Base-by-base conservation (phyloP, 2,797 vertebrate species). In the Coccyzus lansbergi region DNA sequence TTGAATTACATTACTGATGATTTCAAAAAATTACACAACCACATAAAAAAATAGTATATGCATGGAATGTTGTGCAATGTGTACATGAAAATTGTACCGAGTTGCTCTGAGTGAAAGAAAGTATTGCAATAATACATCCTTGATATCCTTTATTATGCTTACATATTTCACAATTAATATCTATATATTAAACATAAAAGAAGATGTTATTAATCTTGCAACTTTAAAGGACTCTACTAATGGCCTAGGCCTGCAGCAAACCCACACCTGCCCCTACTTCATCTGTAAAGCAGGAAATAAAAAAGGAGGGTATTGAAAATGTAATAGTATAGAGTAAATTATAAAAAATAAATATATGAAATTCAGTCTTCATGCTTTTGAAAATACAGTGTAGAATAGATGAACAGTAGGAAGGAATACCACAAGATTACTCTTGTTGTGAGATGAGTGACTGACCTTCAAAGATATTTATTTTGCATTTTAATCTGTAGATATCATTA, bases 1-100 rank as follows among this genome's bases (percentile, higher is more conserved):
- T 96, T 93, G 92, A 74, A 40, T 90, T 90, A 29, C 21, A 6
- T 86, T 93, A 90, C 96, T 92, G 92, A 88, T 17, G 24, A 48
- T 48, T 85, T 56, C 15, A 58, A 84, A 84, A 92, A 46, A 33
- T 5, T 63, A 60, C 34, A 44, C 6, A 25, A 24, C 3, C 3
- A 1, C 15, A 53, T 38, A 15, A 40, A 68, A 59, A 22, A 59
- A 22, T 9, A 52, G 1, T 11, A 5, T 36, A 64, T 49, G 14
- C 6, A 25, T 0, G 1, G 9, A n/a, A 36, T 18, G 5, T 17
- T 83, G 20, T 26, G 9, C 5, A 80, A 33, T 26, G 49, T 10
- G 21, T 21, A n/a, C 12, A 65, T 42, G 12, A 59, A 79, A 78
- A 46, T 24, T 64, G 4, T 65, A 25, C 16, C 24, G 40, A 46